Conservation (phyloP, 2,797 vertebrate genomes). For the Sebastes nivosus region DNA sequence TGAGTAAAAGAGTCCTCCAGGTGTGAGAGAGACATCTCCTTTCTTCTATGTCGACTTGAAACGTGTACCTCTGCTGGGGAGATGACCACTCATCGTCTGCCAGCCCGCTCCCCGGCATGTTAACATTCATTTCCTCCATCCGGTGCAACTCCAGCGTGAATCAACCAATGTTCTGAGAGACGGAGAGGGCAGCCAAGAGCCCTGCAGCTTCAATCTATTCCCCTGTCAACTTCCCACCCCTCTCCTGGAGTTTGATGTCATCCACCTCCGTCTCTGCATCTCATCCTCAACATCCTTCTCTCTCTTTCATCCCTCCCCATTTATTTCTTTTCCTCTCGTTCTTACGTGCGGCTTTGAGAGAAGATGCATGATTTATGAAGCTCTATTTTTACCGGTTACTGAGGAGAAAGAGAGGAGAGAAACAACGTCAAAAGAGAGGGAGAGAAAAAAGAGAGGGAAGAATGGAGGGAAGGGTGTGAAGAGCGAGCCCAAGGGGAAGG, state of each 20-base stretch:
- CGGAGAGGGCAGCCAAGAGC: constrained; percentile 71
- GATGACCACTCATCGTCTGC: constrained; percentile 55
- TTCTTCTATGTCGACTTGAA: constrained; percentile 29
- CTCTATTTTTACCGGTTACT: constrained; percentile 88
- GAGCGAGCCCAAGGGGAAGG: constrained; percentile 60
- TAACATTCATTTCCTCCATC: constrained; percentile 56
- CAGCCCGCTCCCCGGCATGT: constrained; percentile 39
- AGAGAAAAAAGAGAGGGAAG: constrained; percentile 12
- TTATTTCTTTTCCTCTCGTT: constrained; percentile 50
- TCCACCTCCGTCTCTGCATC: constrained; percentile 59
- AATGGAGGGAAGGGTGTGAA: constrained; percentile 44
- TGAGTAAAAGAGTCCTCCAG: constrained; percentile 38
- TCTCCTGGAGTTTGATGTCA: constrained; percentile 65
- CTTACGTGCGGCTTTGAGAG: constrained; percentile 61
- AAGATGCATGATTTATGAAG: constrained; percentile 89
- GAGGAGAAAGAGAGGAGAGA: constrained; percentile 69
- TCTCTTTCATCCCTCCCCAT: constrained; percentile 27
- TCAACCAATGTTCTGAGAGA: constrained; percentile 56
- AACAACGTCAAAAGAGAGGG: constrained; percentile 45
- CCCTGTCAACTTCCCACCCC: constrained; percentile 57
- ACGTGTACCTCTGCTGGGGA: constrained; percentile 28
- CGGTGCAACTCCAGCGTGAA: constrained; percentile 44
- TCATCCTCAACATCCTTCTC: constrained; percentile 52
- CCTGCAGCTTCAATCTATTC: constrained; percentile 72
- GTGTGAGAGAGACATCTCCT: constrained; percentile 41